Percentiles rank a stretch among this genome's conserved stretches.
These are phyloP conservation scores for Achroia grisella DNA, from an alignment of 1,140 invertebrate genomes.

Conservation along the genomic window DNA sequence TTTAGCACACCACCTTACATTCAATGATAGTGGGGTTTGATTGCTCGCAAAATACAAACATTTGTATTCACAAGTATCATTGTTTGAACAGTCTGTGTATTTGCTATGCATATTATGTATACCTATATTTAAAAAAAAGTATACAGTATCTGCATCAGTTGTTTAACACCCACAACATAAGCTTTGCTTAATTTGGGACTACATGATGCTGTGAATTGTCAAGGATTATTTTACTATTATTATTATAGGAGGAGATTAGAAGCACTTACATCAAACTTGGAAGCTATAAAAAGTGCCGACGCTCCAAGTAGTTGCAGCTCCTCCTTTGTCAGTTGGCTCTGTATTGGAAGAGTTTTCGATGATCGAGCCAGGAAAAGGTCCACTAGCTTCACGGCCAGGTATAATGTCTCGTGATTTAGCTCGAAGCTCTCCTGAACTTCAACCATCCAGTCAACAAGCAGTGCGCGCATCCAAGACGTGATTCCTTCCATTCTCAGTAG, in stretches of 20 bases:
- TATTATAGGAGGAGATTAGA: not conserved
- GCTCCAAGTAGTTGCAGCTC: constrained; percentile 93
- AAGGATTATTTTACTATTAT: too few species aligned
- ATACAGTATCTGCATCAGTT: too few species aligned
- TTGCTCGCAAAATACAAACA: too few species aligned
- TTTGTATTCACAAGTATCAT: too few species aligned
- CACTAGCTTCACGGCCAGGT: constrained; percentile 95
- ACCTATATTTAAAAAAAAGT: too few species aligned
- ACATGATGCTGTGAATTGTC: too few species aligned
- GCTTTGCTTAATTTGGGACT: too few species aligned
- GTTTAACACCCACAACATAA: too few species aligned
- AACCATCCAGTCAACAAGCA: constrained; percentile 99
- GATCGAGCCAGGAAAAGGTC: constrained; percentile 87
- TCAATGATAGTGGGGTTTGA: too few species aligned
- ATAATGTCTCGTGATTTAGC: constrained; percentile 98
- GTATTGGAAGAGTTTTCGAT: constrained; percentile 38
- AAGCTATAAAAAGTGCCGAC: constrained; percentile 92
- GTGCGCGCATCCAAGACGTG: constrained; percentile 89
- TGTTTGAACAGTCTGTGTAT: too few species aligned
- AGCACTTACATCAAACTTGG: constrained; percentile 94
- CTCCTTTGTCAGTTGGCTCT: constrained; percentile 80
- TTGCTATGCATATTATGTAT: too few species aligned
- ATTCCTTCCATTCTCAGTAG: constrained; percentile 84
- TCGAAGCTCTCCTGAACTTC: constrained; percentile 98
- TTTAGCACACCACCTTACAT: too few species aligned